A percentile compares a stretch with the other conserved stretches of the same genome.
Evolutionary conservation across 1,140 invertebrate genomes (phyloP).

Genomic region (Drosophila sucinea): DNA sequence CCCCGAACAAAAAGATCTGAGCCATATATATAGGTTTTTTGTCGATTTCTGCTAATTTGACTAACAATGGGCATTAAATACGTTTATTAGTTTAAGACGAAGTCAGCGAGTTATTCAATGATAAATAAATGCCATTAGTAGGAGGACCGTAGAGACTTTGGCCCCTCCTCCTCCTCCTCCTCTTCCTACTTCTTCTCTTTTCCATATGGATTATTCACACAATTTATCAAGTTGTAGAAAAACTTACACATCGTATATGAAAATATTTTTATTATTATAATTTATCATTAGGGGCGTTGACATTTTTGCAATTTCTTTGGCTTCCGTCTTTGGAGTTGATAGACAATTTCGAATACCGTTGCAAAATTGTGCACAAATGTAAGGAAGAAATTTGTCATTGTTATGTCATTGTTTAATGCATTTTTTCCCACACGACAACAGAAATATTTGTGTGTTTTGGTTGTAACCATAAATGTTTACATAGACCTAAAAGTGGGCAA

Average conservation of each 20-base stretch:
- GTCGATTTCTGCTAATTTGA: slow-evolving; percentile 56
- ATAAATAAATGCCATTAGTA: slow-evolving; percentile 57
- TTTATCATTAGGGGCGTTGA: slow-evolving; percentile 6
- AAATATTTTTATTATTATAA: not conserved
- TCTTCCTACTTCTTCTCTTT: slow-evolving; percentile 6
- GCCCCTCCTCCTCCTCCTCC: slow-evolving; percentile 7
- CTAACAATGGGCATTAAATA: slow-evolving; percentile 67
- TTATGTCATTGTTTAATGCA: slow-evolving; percentile 10
- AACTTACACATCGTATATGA: not conserved
- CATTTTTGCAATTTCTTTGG: slow-evolving; percentile 11
- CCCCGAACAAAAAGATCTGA: slow-evolving; percentile 29
- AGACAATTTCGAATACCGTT: slow-evolving; percentile 8
- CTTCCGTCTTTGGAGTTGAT: slow-evolving; percentile 6
- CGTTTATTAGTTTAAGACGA: slow-evolving; percentile 71
- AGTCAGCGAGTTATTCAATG: slow-evolving; percentile 40
- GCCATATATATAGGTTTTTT: slow-evolving; percentile 19
- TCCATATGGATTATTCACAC: slow-evolving; percentile 51
- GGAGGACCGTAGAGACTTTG: not conserved
- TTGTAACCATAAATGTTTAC: too few species aligned
- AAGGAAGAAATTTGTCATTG: not conserved
- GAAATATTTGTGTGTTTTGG: too few species aligned
- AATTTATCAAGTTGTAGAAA: slow-evolving; percentile 54
- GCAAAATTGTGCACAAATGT: slow-evolving; percentile 5
- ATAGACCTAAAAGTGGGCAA: too few species aligned
- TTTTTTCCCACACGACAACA: not conserved